A percentile compares a stretch with the other conserved stretches of the same genome.
These are phyloP conservation scores for Folsomia manolachei DNA, from an alignment of 2,888 invertebrate species.

Conservation along the genomic window DNA sequence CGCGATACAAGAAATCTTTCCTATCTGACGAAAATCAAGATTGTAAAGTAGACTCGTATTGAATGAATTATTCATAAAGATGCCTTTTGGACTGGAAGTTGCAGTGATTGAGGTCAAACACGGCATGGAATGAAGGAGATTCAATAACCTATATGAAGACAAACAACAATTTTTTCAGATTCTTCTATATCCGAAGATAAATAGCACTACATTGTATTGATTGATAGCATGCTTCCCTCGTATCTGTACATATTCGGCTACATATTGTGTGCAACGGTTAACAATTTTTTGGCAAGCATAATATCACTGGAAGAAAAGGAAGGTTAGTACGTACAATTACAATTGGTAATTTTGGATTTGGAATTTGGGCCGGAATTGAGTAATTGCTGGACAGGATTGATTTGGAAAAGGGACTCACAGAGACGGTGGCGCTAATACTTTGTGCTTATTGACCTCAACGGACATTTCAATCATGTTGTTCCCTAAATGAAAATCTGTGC, in stretches of 20 bases:
- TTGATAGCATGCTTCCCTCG: too few species aligned
- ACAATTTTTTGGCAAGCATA: neutral
- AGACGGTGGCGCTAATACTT: constrained; percentile 10
- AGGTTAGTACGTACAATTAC: neutral
- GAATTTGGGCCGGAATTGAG: neutral
- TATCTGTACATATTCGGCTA: neutral
- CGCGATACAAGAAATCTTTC: too few species aligned
- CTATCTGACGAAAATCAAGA: too few species aligned
- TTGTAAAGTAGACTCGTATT: neutral
- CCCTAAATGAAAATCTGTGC: constrained; percentile 59
- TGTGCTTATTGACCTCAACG: constrained; percentile 55
- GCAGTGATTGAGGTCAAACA: neutral
- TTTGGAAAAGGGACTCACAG: neutral
- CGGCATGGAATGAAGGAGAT: neutral
- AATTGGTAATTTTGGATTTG: neutral
- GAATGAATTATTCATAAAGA: constrained; percentile 6
- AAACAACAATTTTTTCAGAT: too few species aligned
- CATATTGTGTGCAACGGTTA: too few species aligned
- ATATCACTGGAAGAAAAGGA: neutral
- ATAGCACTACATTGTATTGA: neutral
- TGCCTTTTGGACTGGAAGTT: neutral
- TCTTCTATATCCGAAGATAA: too few species aligned
- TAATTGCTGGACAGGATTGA: neutral
- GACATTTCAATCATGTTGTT: constrained; percentile 58
- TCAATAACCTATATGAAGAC: neutral